Evolutionary conservation across 2,113 vertebrate species (phyloP), one percentile per base, ranked within the genome.

Genomic region (Delphinus delphis): DNA sequence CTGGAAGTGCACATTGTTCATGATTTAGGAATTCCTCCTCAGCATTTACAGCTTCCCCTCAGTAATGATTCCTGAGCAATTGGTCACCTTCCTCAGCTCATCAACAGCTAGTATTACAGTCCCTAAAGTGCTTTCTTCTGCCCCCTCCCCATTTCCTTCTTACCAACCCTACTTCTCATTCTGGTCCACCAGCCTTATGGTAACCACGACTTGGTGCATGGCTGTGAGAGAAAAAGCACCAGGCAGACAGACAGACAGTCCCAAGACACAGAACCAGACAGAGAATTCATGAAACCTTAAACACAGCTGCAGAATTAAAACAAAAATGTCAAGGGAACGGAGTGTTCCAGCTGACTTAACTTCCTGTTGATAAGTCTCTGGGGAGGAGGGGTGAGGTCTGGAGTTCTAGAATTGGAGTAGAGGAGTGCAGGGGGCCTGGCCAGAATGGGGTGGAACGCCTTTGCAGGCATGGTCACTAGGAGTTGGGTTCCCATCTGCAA

Each of bases 351-450:
- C 97, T 97, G 97, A 98, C 96, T 97, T 98, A 67, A 97, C 98
- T 99, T 98, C 98, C 98, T 98, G 98, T 98, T 97, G 98, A 97
- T 97, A 96, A 74, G 82, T 97, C 98, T 96, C 97, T 21, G 55
- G 98, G 97, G 98, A 96, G 95, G 92, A 62, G 95, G 93, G 97
- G 94, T 44, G 94, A 97, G 96, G 96, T 58, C 96, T 88, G 38
- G 95, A 53, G 7, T 36, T 74, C 91, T 10, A 3, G 62, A 31
- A n/a, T 31, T 6, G 47, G 67, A 47, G 93, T 62, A 82, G 90
- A 76, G 68, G 60, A 95, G 84, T 60, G 28, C 20, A 4, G 65
- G 70, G 68, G 71, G 53, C 12, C 58, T 23, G 67, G 41, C 2
- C 9, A 1, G 63, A 21, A 36, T 31, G 12, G 41, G 10, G 44